phyloP scores from a whole-genome alignment of 2,888 invertebrate genomes.

The Drosophila infuscata region DNA sequence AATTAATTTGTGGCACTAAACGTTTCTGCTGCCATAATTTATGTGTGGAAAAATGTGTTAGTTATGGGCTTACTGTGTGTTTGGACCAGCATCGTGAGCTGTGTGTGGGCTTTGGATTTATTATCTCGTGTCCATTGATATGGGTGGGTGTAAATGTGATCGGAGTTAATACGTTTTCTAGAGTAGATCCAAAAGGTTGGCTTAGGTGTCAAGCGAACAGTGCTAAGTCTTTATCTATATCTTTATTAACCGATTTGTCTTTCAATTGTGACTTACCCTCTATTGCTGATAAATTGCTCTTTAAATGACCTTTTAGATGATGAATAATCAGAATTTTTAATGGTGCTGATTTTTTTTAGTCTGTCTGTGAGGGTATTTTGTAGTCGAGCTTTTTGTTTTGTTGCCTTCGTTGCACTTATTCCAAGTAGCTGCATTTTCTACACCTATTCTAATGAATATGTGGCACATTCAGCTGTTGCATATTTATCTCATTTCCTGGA shows the following conservation, averaged over 20 bases:
- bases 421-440: conserved; percentile 6
- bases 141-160: conserved; percentile 75
- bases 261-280: neutral
- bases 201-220: neutral
- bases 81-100: conserved; percentile 53
- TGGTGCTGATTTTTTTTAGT: neutral
- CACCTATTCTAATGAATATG: neutral
- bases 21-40: conserved; percentile 58
- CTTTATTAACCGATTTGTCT: neutral
- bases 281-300: neutral
- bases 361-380: neutral
- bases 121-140: conserved; percentile 59
- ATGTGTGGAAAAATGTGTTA: conserved; percentile 56
- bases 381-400: neutral
- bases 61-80: conserved; percentile 37
- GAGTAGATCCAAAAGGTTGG: conserved; percentile 4
- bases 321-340: neutral
- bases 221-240: neutral
- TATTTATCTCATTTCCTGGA: neutral
- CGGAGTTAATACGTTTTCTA: conserved; percentile 42
- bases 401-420: neutral
- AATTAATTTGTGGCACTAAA: conserved; percentile 82
- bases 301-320: neutral
- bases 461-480: neutral
- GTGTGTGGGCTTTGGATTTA: conserved; percentile 56